Evolutionary conservation across 2,113 vertebrate genomes (phyloP).

Genomic region (Prinia subflava): DNA sequence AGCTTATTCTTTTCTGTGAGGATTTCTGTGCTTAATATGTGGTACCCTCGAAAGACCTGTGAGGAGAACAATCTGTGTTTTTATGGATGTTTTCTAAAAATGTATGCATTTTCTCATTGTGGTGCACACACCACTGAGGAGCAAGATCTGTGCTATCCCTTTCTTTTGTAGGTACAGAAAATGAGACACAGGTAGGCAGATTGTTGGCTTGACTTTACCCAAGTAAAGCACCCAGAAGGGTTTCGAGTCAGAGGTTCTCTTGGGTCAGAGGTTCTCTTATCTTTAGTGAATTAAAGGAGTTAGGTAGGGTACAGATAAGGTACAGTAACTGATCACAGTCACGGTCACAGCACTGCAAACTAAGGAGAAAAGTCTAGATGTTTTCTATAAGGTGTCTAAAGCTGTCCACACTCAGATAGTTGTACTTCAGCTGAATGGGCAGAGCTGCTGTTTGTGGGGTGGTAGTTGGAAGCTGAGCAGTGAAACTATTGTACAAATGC

Average conservation of each 20-base stretch:
- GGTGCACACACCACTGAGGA: background rate
- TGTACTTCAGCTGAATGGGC: background rate
- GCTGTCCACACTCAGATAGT: background rate
- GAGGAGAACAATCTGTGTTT: background rate
- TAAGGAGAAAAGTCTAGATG: background rate
- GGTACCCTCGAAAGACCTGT: background rate
- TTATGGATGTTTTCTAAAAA: background rate
- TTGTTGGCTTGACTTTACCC: background rate
- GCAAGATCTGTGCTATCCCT: background rate
- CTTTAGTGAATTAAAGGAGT: background rate
- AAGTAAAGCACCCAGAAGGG: background rate
- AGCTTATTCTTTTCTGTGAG: background rate
- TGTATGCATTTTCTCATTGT: background rate
- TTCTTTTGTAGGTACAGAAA: background rate
- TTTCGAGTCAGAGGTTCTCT: background rate
- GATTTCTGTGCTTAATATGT: background rate
- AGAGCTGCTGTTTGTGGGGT: background rate
- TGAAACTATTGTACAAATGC: background rate
- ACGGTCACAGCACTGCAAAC: background rate
- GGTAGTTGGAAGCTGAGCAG: background rate
- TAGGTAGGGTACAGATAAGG: background rate
- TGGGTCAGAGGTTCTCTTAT: background rate
- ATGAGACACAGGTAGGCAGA: background rate
- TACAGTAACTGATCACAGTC: background rate
- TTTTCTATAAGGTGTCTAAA: background rate